A percentile compares a stretch with the other conserved stretches of the same genome.
These are phyloP conservation scores for Myodes glareolus DNA, from an alignment of 2,113 vertebrate species.

Conservation along the genomic window DNA sequence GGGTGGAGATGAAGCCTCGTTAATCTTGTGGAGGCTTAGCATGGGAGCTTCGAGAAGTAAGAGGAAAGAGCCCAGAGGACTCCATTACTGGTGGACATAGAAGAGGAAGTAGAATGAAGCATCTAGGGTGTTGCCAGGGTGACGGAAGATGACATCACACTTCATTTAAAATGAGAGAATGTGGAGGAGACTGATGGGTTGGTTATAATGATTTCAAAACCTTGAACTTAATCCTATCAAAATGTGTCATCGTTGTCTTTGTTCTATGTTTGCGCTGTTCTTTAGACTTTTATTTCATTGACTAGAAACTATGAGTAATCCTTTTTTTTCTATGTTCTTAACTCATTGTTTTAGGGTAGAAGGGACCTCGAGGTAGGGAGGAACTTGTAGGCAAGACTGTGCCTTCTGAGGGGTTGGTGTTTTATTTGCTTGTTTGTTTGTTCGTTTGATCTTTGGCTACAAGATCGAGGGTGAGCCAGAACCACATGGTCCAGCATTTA, in stretches of 20 bases:
- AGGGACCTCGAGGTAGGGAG: not conserved
- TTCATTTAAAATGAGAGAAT: constrained; percentile 24
- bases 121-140: not conserved
- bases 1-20: not conserved
- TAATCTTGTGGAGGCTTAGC: not conserved
- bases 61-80: not conserved
- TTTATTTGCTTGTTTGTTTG: not conserved
- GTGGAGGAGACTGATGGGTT: not conserved
- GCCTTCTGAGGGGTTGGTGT: not conserved
- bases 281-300: not conserved
- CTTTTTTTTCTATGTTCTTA: constrained; percentile 14
- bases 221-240: not conserved
- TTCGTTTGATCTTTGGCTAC: not conserved
- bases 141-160: not conserved
- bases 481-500: constrained; percentile 17
- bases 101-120: not conserved
- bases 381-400: not conserved
- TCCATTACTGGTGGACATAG: not conserved
- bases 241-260: not conserved
- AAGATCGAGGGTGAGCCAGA: constrained; percentile 33
- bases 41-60: not conserved
- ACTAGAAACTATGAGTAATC: constrained; percentile 4
- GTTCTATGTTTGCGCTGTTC: not conserved
- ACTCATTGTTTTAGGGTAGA: constrained; percentile 4
- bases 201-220: not conserved